phyloP scores from a whole-genome alignment of 1,140 invertebrate genomes.

The Cherax destructor region DNA sequence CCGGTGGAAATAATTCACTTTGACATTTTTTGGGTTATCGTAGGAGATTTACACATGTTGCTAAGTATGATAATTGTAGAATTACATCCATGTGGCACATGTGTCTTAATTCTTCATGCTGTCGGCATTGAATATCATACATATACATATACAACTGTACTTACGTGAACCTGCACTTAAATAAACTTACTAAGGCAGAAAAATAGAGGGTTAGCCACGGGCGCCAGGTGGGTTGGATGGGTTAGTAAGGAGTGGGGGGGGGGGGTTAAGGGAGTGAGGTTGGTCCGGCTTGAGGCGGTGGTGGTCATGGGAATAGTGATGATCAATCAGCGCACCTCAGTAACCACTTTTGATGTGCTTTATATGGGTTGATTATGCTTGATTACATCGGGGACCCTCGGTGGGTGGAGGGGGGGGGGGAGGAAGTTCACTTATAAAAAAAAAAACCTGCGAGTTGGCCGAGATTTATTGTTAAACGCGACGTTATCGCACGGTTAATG shows the following conservation, averaged over 20 bases:
- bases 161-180: no score
- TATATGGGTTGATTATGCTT: slow-evolving; percentile 19
- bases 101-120: no score
- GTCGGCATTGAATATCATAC: no score
- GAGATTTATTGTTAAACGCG: background rate
- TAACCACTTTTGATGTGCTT: slow-evolving; percentile 16
- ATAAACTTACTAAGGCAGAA: no score
- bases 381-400: background rate
- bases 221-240: background rate
- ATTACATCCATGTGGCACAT: no score
- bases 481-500: background rate
- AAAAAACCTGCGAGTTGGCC: background rate
- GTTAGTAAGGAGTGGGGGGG: background rate
- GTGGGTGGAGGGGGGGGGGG: no score
- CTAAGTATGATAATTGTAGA: no score
- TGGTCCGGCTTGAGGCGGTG: background rate
- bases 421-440: background rate
- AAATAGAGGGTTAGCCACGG: no score
- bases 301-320: slow-evolving; percentile 23
- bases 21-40: no score
- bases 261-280: slow-evolving; percentile 16
- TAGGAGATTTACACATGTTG: no score
- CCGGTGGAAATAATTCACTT: no score
- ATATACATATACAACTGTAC: no score
- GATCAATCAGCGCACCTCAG: slow-evolving; percentile 35